phyloP scores from a whole-genome alignment of 2,797 vertebrate genomes.

The Oreochromis grahami region DNA sequence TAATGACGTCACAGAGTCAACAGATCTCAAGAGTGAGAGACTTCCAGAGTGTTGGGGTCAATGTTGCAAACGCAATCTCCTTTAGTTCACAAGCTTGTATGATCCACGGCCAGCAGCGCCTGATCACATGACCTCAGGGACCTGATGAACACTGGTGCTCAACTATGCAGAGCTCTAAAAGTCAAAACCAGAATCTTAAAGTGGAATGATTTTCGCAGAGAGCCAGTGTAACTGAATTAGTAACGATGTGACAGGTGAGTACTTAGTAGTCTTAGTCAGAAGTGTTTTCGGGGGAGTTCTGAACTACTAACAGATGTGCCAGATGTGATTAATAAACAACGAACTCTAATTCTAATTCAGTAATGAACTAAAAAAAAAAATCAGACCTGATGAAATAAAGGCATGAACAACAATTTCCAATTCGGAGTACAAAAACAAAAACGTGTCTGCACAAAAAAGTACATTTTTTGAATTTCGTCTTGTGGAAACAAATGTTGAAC shows the following conservation, averaged over 20 bases:
- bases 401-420: background rate
- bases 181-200: background rate
- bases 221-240: background rate
- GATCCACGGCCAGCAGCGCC: background rate
- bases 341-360: background rate
- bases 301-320: background rate
- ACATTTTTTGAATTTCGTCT: fast-evolving
- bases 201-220: background rate
- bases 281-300: background rate
- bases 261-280: background rate
- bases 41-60: background rate
- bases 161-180: background rate
- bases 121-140: background rate
- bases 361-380: background rate
- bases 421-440: background rate
- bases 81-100: background rate
- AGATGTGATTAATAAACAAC: background rate
- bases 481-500: background rate
- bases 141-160: background rate
- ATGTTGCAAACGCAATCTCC: background rate
- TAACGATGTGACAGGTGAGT: background rate
- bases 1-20: background rate
- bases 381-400: background rate
- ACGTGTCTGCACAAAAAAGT: background rate
- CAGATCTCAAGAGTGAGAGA: background rate